Base-by-base conservation (phyloP, 2,888 invertebrate species). In the Rhogogaster chlorosoma region DNA sequence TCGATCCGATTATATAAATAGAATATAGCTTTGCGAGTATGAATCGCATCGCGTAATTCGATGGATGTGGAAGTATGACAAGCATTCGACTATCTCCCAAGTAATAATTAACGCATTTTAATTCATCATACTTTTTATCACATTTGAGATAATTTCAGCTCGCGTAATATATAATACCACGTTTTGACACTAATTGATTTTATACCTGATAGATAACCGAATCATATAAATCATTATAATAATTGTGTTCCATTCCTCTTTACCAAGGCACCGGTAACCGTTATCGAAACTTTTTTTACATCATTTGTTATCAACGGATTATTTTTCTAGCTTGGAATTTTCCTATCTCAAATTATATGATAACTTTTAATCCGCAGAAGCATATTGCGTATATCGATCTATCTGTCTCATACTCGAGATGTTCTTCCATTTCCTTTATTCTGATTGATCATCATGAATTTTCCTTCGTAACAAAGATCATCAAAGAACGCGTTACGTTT, bases 381-480 rank as follows among this genome's bases (percentile, higher is more conserved):
- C 32, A 29, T 32, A 32, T 22, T 61, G 18, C 7, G 18, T 22
- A 57, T 7, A 22, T 22, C n/a, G 6, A 18, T 18, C 1, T 57
- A 22, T 57, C 22, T 26, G 61, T 61, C 15, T 61, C 61, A 3
- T 9, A 22, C 6, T 26, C 15, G 32, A 32, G 7, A 32, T 45
- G 2, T 26, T 67, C 5, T 26, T 26, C 32, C 22, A 67, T 15
- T 26, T 32, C 9, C 12, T 1, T 12, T 15, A 67, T 29, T 18
- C 36, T 0, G 12, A 45, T 45, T 45, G 4, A 45, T 45, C 45
- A 3, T 45, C 45, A 12, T 45, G 15, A 45, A 15, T 45, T 45
- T 45, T 15, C 45, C 2, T 36, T 70, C 70, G 70, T 70, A n/a
- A n/a, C 36, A 70, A 70, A 70, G n/a, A n/a, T 36, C 70, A 70